Conservation (phyloP, 2,888 invertebrate species). For the Eumerus sabulonum region DNA sequence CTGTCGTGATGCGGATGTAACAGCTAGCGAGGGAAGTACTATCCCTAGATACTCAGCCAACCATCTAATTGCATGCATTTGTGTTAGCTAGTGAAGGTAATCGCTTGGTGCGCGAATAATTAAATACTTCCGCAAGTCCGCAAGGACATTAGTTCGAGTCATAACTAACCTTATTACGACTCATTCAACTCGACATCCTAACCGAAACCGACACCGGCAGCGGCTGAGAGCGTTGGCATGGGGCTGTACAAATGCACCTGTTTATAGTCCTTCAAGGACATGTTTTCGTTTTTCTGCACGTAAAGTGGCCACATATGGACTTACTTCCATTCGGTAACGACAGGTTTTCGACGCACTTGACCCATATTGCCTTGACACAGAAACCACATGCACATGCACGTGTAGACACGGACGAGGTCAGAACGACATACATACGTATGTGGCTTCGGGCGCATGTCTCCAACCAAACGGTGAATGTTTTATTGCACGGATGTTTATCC, state of each 20-base stretch:
- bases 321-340: background rate
- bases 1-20: background rate
- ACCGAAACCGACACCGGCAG: no score
- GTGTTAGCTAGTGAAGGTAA: conserved; percentile 28
- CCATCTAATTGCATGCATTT: conserved; percentile 37
- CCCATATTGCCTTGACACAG: conserved; percentile 13
- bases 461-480: conserved; percentile 13
- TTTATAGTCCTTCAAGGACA: background rate
- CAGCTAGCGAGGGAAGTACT: background rate
- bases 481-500: conserved; percentile 16
- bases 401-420: background rate
- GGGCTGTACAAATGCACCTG: background rate
- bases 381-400: background rate
- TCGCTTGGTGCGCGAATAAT: conserved; percentile 48
- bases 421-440: background rate
- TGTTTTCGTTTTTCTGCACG: background rate
- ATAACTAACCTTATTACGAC: conserved; percentile 37
- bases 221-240: no score
- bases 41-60: conserved; percentile 23
- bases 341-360: conserved; percentile 23
- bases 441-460: conserved; percentile 6
- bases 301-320: background rate
- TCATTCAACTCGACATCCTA: background rate
- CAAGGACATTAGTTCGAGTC: conserved; percentile 46
- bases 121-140: conserved; percentile 59